Evolutionary conservation across 2,113 vertebrate genomes (phyloP), one percentile per base, ranked within the genome.

Genomic region (Cariama cristata): DNA sequence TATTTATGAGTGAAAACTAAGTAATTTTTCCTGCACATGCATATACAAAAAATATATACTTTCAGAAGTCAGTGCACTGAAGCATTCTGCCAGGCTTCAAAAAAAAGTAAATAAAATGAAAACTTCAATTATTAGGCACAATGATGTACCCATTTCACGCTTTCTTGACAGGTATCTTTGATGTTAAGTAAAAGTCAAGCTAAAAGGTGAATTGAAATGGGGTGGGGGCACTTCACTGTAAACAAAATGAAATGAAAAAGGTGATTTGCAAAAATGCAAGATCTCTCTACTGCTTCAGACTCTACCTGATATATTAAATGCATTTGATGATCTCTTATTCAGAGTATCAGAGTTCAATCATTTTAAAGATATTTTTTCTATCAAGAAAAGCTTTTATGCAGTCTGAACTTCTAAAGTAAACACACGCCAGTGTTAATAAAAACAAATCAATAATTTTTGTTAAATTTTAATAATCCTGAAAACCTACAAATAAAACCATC

Each of bases 391-490:
- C 90, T 97, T 97, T 96, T 55, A 91, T 95, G 89, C 64, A 94
- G 83, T 72, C 88, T 97, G 93, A 97, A 98, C 91, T 98, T 98
- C 88, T 96, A 96, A 77, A 91, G 95, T 97, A 98, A 98, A 98
- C 95, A 97, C 71, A 96, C 95, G 7, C 42, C 81, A 85, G 90
- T 87, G 92, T 97, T 98, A 98, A 98, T 98, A 98, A 98, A 98
- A 97, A 83, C 83, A 98, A 98, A 98, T 98, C 98, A 98, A 98
- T 98, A 98, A 88, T 98, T 98, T 98, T 98, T 98, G 98, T 98
- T 98, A 98, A 98, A 99, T 99, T 98, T 98, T 99, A 98, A 99
- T 99, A 98, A 98, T 98, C 97, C 85, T 97, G 97, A 95, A 98
- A 98, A 98, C 91, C 96, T 96, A 98, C 98, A 98, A 99, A 98